These are phyloP conservation scores for Actenoides lindsayi DNA, from an alignment of 2,113 vertebrate species.

Conservation along the genomic window DNA sequence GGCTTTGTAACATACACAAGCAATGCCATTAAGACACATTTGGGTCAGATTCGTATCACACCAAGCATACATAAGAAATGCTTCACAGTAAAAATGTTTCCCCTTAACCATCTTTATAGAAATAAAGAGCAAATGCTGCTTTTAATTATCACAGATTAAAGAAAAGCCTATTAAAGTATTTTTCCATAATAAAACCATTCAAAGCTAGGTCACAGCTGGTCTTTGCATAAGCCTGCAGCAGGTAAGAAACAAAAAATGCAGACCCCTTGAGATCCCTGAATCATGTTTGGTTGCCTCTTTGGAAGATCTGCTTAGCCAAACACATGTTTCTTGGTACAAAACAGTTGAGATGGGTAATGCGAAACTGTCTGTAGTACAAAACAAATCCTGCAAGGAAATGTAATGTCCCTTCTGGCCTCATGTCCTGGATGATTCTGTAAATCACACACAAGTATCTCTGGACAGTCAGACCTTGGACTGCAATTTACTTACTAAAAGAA, in stretches of 20 bases:
- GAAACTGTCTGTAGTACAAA: not conserved
- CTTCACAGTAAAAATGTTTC: not conserved
- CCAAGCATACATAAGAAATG: not conserved
- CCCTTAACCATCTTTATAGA: not conserved
- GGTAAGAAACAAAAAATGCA: not conserved
- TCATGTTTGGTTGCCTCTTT: not conserved
- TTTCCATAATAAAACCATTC: not conserved
- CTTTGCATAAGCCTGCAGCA: not conserved
- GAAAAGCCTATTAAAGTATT: constrained; percentile 7
- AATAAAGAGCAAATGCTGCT: constrained; percentile 1
- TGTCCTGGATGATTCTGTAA: rapidly evolving
- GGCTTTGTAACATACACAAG: not conserved
- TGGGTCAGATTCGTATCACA: not conserved
- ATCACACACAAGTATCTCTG: not conserved
- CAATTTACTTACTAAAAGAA: not conserved
- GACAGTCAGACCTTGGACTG: not conserved
- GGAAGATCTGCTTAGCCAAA: constrained; percentile 33
- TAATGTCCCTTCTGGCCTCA: not conserved
- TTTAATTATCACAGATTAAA: constrained; percentile 11
- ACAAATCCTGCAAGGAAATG: rapidly evolving
- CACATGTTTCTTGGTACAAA: not conserved
- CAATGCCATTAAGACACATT: not conserved
- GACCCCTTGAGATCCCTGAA: not conserved
- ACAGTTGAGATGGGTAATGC: not conserved
- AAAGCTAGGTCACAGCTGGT: not conserved